Conservation (phyloP, 1,140 invertebrate genomes). For the Halesus radiatus region DNA sequence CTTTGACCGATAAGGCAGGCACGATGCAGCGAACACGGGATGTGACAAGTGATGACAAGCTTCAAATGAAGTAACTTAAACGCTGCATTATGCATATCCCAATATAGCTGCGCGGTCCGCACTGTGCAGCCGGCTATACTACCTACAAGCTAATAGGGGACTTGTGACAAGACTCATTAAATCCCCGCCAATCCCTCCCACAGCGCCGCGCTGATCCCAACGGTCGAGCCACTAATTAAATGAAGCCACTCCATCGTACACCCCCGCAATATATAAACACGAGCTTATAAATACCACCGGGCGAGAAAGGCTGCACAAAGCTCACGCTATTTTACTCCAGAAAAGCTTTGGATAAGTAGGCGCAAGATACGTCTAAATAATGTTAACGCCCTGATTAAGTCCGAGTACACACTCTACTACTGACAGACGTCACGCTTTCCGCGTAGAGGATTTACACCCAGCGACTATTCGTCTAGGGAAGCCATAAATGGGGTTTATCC, state of each 20-base stretch:
- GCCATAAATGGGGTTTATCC: too few species aligned
- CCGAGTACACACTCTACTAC: not conserved
- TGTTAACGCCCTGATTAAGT: conserved; percentile 1
- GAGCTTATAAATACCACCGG: conserved; percentile 8
- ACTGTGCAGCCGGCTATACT: not conserved
- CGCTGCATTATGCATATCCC: not conserved
- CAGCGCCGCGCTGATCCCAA: not conserved
- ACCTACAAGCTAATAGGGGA: not conserved
- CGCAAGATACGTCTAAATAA: not conserved
- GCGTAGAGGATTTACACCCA: not conserved
- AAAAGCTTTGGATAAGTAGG: not conserved
- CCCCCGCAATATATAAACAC: not conserved
- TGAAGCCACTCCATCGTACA: conserved; percentile 4
- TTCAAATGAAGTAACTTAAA: not conserved
- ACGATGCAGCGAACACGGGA: too few species aligned
- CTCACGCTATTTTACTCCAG: too few species aligned
- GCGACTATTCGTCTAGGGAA: not conserved
- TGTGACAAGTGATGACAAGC: too few species aligned
- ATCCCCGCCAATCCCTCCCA: not conserved
- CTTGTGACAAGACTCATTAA: conserved; percentile 17
- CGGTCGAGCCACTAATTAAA: conserved; percentile 16
- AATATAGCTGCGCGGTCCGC: not conserved
- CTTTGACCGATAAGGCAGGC: too few species aligned
- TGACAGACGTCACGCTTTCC: not conserved
- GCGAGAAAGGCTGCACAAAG: not conserved